Percentiles rank a stretch among this genome's conserved stretches.
Conservation (phyloP, 2,113 vertebrate genomes). For the Dolichallabes microphthalmus region DNA sequence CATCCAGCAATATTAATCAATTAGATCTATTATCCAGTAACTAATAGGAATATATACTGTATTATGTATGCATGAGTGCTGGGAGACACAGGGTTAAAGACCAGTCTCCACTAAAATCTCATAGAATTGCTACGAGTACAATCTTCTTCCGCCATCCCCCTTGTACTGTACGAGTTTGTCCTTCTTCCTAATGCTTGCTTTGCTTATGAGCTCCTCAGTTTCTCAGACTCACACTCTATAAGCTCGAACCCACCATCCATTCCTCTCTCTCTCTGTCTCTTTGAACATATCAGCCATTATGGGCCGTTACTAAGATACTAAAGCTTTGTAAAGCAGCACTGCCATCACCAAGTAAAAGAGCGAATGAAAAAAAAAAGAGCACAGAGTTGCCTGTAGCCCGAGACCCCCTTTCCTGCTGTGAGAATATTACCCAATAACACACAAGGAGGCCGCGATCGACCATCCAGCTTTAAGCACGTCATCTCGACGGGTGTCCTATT, state of each 20-base stretch:
- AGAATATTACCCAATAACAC: constrained; percentile 24
- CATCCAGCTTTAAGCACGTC: not conserved
- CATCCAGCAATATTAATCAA: not conserved
- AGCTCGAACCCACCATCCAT: not conserved
- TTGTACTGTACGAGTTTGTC: not conserved
- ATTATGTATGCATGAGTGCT: not conserved
- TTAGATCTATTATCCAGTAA: not conserved
- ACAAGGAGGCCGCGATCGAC: constrained; percentile 35
- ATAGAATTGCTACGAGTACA: not conserved
- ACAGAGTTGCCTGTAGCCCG: constrained; percentile 22
- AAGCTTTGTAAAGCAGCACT: constrained; percentile 36
- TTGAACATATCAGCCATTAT: constrained; percentile 3
- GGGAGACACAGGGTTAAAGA: not conserved
- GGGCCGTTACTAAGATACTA: constrained; percentile 39
- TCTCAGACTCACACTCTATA: not conserved
- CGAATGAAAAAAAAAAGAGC: constrained; percentile 50
- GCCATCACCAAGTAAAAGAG: constrained; percentile 32
- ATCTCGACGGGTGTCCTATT: constrained; percentile 39
- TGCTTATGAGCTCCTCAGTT: not conserved
- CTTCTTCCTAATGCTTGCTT: not conserved
- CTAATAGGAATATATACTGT: not conserved
- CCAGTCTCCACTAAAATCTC: not conserved
- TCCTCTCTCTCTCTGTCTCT: not conserved
- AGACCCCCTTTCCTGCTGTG: constrained; percentile 52
- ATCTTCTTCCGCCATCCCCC: not conserved